Evolutionary conservation across 1,140 invertebrate genomes (phyloP), one percentile per base, ranked within the genome.

Genomic region (Rhagoletis pomonella): DNA sequence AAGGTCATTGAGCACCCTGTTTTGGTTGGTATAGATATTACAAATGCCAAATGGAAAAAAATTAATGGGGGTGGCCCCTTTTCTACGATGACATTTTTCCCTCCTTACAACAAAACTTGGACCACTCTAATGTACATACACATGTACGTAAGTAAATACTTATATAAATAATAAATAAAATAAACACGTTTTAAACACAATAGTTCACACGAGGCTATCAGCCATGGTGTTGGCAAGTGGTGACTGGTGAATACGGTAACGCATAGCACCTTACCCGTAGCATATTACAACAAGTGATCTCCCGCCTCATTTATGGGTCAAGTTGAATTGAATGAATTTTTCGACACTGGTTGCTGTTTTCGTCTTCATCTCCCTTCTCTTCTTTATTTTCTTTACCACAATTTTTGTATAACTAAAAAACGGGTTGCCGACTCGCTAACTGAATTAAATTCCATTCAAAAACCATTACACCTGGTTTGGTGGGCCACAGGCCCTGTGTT

Each of bases 251-350:
- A 19, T 44, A 29, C 10, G 39, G 9, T 7, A 12, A 12, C 65
- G n/a, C 14, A 19, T 10, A 7, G 58, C 6, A 6, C 4, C 17
- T 62, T 62, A 73, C 42, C 42, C 29, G 5, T 73, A 39, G 4
- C 55, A 47, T 81, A 7, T 10, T 81, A 12, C 73, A 17, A 19
- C 73, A 81, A 42, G 73, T 81, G 47, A 81, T 81, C 73, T 81
- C 73, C 73, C 42, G 73, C 50, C 73, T 55, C 47, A 50, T 81
- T 81, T 81, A 81, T 81, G 17, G 47, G 73, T 81, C 73, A 81
- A 81, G 73, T 81, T 81, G 47, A 81, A 81, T 55, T 81, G 47
- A 81, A 81, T 81, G 73, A 10, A 42, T 6, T 19, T 55, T 12
- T 50, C n/a, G 50, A 47, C 19, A 81, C 47, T 81, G 44, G 47